Conservation (phyloP, 2,888 invertebrate species). For the Celastrina argiolus region DNA sequence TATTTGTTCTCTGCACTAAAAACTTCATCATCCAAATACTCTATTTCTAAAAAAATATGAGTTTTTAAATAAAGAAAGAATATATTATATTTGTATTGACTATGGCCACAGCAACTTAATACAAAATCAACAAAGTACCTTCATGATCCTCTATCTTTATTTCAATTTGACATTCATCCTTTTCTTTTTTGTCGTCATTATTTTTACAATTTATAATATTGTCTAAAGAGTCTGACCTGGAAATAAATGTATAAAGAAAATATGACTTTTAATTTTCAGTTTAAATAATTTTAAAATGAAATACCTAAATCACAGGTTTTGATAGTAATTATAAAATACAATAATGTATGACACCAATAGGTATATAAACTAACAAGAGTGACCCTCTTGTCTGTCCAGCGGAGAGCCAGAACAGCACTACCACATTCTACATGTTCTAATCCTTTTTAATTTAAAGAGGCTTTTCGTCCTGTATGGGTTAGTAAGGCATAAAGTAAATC, state of each 20-base stretch:
- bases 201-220: neutral
- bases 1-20: slow-evolving; percentile 35
- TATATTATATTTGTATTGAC: neutral
- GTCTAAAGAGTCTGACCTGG: neutral
- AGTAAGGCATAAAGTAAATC: no score
- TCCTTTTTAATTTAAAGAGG: no score
- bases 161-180: neutral
- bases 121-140: neutral
- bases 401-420: no score
- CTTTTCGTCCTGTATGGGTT: no score
- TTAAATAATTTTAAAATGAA: neutral
- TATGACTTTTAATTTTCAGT: neutral
- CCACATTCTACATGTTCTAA: no score
- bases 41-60: slow-evolving; percentile 39
- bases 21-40: slow-evolving; percentile 48
- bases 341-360: neutral
- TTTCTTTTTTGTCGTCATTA: neutral
- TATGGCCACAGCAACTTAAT: neutral
- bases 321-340: neutral
- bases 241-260: neutral
- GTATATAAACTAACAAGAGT: no score
- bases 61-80: neutral
- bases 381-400: no score
- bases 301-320: neutral
- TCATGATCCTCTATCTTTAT: neutral